A percentile compares a stretch with the other conserved stretches of the same genome.
phyloP scores from a whole-genome alignment of 2,113 vertebrate species.

The Struthio camelus region DNA sequence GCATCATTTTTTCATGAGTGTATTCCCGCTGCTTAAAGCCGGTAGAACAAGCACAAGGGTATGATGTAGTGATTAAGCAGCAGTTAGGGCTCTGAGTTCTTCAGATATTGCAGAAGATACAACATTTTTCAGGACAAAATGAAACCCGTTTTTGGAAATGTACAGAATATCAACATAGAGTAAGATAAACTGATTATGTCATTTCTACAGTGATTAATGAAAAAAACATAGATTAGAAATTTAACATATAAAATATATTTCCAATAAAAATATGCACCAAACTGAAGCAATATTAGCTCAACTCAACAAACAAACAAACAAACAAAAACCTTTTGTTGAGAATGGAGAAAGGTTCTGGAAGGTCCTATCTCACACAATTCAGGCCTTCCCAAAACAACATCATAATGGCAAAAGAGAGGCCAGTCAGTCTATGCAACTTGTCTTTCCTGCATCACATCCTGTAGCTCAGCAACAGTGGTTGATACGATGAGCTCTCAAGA shows the following conservation, averaged over 20 bases:
- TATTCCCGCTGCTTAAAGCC: not conserved
- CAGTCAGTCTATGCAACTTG: not conserved
- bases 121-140: not conserved
- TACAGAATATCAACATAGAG: not conserved
- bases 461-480: not conserved
- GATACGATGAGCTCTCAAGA: not conserved
- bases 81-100: not conserved
- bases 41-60: not conserved
- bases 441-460: not conserved
- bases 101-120: not conserved
- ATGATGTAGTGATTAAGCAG: not conserved
- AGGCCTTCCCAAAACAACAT: not conserved
- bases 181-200: not conserved
- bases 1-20: not conserved
- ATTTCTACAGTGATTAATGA: not conserved
- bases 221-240: not conserved
- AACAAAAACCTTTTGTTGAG: not conserved
- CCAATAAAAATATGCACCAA: not conserved
- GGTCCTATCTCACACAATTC: not conserved
- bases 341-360: not conserved
- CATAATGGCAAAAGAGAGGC: not conserved
- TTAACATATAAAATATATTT: not conserved
- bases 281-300: not conserved
- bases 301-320: not conserved
- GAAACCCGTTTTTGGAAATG: not conserved